Base-by-base conservation (phyloP, 2,113 vertebrate genomes). In the Numenius arquata region DNA sequence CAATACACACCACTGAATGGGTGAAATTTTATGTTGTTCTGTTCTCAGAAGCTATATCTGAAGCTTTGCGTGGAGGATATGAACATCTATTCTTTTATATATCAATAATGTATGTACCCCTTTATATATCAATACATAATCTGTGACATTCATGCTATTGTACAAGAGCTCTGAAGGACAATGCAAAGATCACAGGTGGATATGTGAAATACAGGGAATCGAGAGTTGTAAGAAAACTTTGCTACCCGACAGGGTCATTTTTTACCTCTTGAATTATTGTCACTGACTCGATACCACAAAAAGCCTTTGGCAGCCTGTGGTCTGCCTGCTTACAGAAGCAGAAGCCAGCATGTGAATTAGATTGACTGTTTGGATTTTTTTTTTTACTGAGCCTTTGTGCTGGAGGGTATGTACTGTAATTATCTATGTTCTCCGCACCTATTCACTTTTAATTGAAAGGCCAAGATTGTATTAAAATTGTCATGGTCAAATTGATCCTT, bases 371-470 rank as follows among this genome's bases (percentile, higher is more conserved):
- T 88, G 68, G 65, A 40, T 40, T 30, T n/a, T 45, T 72, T 94
- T 89, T 77, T 70, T 25, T 3, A 17, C 50, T 26, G 15, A 59
- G 56, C 41, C 47, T 88, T 85, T 96, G 71, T 97, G 93, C 94
- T 13, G 0, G 66, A 85, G 81, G 85, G 85, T 29, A 62, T 74
- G 63, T 91, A 26, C 62, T 93, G 71, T 96, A 95, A 95, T 96
- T 95, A 90, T 90, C 94, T 85, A 27, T 6, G 0, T 81, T 61
- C 91, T 94, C 68, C 3, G 4, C 66, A 66, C 84, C 71, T 88
- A 56, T 88, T 89, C 36, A 16, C 59, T 96, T 93, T n/a, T 88
- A 96, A 94, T 85, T 80, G 67, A 76, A 91, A 93, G 78, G 62
- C 55, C 4, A 40, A 77, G 88, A 38, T 36, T 77, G 53, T 77